Base-by-base conservation (phyloP, 1,140 invertebrate species). In the Trichogramma pretiosum region DNA sequence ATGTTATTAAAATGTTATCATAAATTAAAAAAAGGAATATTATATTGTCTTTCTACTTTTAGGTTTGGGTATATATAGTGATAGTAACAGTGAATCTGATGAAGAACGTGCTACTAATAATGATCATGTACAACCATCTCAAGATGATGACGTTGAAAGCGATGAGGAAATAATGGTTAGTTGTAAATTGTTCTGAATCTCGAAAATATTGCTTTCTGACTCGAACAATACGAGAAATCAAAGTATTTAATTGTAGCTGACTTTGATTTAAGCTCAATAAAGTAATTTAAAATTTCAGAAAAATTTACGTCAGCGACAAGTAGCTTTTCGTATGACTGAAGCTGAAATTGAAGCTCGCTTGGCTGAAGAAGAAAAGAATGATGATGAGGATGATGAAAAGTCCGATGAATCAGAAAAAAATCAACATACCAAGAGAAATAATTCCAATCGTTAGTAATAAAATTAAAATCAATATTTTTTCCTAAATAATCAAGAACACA, bases 1-100 rank as follows among this genome's bases (percentile, higher is more conserved):
- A 7, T 8, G 26, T 30, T 8, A 9, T 30, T 30, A 13, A 30
- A 13, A 13, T 8, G 7, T 13, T 13, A 30, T 30, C 13, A 30
- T n/a, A 11, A 30, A 13, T 28, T 37, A 28, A 46, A 37, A 26
- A n/a, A 28, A 19, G 30, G 16, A 46, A 37, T 30, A 14, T 18
- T 14, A 42, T 32, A 3, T 23, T 23, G 10, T 35, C 23, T 4
- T 21, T 22, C 10, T 13, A 60, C 51, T 54, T 59, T 34, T 64
- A 74, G 73, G 72, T 64, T 68, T 75, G 62, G 71, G 72, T 52
- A 74, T 75, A 63, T 76, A 76, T 52, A 74, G 71, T 23, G 73
- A 74, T 50, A 74, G 69, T 50, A 71, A 71, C 55, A 72, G 70
- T 42, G 74, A 73, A 18, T 72, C 68, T 3, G 74, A 76, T 39